phyloP scores from a whole-genome alignment of 1,140 invertebrate species.

The Chrysopa pallens region DNA sequence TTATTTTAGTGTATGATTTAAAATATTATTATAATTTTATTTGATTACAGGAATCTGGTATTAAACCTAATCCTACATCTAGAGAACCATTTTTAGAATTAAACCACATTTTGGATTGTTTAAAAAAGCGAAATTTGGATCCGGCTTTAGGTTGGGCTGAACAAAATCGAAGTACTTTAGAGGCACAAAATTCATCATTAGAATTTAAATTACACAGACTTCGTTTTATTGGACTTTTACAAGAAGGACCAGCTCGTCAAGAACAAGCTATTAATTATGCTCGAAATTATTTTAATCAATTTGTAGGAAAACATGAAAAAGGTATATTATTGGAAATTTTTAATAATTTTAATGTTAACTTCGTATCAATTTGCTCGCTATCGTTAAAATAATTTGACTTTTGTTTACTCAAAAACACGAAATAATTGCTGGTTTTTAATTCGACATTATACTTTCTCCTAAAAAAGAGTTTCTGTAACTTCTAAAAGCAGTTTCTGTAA shows the following conservation, averaged over 20 bases:
- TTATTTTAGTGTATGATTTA: no score
- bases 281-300: conserved; percentile 63
- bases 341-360: no score
- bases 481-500: no score
- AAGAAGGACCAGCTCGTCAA: conserved; percentile 44
- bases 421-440: no score
- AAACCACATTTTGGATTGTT: conserved; percentile 64
- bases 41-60: conserved; percentile 45
- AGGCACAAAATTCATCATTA: conserved; percentile 50
- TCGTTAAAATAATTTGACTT: no score
- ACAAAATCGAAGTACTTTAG: conserved; percentile 39
- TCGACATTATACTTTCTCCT: no score
- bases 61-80: conserved; percentile 45
- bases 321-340: conserved; percentile 27
- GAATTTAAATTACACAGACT: conserved; percentile 72
- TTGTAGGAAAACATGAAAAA: conserved; percentile 65
- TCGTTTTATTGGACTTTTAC: conserved; percentile 31
- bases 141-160: conserved; percentile 67
- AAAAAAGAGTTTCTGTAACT: no score
- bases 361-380: no score
- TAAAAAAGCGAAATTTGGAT: conserved; percentile 57
- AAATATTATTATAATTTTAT: conserved; percentile 4
- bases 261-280: conserved; percentile 75
- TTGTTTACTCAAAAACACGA: no score
- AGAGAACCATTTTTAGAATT: conserved; percentile 74